A percentile compares a stretch with the other conserved stretches of the same genome.
Conservation (phyloP, 1,140 invertebrate species). For the Drosophila auraria region DNA sequence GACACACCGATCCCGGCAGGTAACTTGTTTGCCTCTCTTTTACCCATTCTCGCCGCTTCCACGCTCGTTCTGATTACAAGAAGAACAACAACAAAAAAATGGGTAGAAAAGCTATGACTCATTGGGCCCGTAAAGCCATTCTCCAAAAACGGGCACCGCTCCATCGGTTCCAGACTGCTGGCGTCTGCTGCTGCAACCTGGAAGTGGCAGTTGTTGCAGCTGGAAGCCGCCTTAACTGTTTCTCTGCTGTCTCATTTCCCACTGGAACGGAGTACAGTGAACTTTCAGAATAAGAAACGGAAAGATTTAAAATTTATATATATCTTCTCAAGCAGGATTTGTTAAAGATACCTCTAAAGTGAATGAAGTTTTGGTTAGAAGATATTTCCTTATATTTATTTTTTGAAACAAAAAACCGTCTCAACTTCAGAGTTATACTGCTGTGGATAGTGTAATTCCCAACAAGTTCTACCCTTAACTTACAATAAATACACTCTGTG, state of each 20-base stretch:
- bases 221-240: conserved; percentile 72
- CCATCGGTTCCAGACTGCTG: conserved; percentile 58
- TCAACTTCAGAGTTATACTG: neutral
- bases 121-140: conserved; percentile 53
- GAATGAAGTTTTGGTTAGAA: too few species aligned
- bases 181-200: conserved; percentile 57
- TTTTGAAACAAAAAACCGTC: too few species aligned
- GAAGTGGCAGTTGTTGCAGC: conserved; percentile 59
- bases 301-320: neutral
- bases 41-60: conserved; percentile 58
- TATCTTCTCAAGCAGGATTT: neutral
- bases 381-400: too few species aligned
- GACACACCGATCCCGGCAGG: conserved; percentile 41
- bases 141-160: conserved; percentile 55
- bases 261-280: conserved; percentile 36
- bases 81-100: conserved; percentile 40
- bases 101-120: conserved; percentile 63
- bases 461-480: neutral
- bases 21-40: conserved; percentile 76
- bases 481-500: too few species aligned
- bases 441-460: neutral
- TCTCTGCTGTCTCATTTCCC: conserved; percentile 46
- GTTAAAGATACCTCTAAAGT: too few species aligned
- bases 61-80: conserved; percentile 66
- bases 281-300: neutral